These are phyloP conservation scores for Tanypteryx hageni DNA, from an alignment of 2,888 invertebrate genomes.

Conservation along the genomic window DNA sequence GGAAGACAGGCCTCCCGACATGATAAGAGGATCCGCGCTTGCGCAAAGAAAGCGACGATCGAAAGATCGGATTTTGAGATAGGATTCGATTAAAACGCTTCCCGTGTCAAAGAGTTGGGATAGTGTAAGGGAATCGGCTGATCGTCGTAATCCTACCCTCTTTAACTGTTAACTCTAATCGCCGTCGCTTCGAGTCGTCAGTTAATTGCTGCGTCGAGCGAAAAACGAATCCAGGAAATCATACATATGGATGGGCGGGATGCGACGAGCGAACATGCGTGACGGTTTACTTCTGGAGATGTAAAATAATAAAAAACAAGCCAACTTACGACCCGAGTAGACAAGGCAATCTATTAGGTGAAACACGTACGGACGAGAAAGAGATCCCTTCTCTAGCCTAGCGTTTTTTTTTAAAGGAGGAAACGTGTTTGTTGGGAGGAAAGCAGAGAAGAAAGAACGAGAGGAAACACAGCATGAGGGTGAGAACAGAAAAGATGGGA, in stretches of 20 bases:
- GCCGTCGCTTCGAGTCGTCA: neutral
- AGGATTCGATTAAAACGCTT: too few species aligned
- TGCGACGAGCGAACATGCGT: slow-evolving; percentile 6
- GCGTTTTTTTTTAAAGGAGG: neutral
- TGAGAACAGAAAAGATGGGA: neutral
- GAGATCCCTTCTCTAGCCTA: too few species aligned
- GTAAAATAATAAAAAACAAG: neutral
- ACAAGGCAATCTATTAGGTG: neutral
- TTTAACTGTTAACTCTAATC: neutral
- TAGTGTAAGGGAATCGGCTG: too few species aligned
- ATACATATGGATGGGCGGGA: neutral
- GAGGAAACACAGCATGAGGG: neutral
- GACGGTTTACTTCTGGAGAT: neutral
- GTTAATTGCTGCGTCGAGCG: neutral
- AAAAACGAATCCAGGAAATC: neutral
- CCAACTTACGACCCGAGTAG: neutral
- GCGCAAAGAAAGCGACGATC: too few species aligned
- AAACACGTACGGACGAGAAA: neutral
- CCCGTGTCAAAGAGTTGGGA: too few species aligned
- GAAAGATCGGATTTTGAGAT: too few species aligned
- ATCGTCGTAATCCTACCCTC: neutral
- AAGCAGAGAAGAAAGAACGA: neutral
- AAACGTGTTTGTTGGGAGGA: neutral
- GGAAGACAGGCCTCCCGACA: too few species aligned
- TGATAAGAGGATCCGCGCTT: too few species aligned